Conservation (phyloP, 2,888 invertebrate genomes). For the Platycheirus rosarum region DNA sequence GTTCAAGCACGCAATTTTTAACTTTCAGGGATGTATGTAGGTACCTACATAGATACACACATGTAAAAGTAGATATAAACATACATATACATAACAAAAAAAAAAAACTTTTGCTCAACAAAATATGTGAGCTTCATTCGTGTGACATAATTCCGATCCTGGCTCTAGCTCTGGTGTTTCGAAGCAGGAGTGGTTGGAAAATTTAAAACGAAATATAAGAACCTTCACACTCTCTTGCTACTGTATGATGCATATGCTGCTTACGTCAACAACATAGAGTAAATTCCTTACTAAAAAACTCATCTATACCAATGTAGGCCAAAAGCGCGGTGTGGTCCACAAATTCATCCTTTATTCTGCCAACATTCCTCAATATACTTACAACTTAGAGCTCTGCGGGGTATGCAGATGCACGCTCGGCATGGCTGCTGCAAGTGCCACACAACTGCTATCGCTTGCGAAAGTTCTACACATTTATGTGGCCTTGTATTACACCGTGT, state of each 20-base stretch:
- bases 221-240: background rate
- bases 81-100: background rate
- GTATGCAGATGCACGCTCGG: constrained; percentile 15
- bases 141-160: constrained; percentile 49
- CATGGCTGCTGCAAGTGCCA: constrained; percentile 49
- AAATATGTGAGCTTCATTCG: constrained; percentile 41
- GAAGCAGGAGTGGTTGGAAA: constrained; percentile 34
- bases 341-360: constrained; percentile 1
- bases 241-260: constrained; percentile 4
- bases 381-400: background rate
- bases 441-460: constrained; percentile 53
- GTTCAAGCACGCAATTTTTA: constrained; percentile 40
- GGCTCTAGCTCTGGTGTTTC: constrained; percentile 12
- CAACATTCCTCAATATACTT: constrained; percentile 15
- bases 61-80: too few species aligned
- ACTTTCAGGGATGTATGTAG: constrained; percentile 41
- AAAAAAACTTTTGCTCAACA: constrained; percentile 19
- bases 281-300: constrained; percentile 27
- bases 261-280: constrained; percentile 36
- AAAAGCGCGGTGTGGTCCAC: constrained; percentile 37
- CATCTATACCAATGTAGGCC: constrained; percentile 37
- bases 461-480: constrained; percentile 58
- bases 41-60: background rate
- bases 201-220: constrained; percentile 6
- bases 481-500: constrained; percentile 62